phyloP scores from a whole-genome alignment of 2,113 vertebrate genomes.

The Asarcornis scutulata region DNA sequence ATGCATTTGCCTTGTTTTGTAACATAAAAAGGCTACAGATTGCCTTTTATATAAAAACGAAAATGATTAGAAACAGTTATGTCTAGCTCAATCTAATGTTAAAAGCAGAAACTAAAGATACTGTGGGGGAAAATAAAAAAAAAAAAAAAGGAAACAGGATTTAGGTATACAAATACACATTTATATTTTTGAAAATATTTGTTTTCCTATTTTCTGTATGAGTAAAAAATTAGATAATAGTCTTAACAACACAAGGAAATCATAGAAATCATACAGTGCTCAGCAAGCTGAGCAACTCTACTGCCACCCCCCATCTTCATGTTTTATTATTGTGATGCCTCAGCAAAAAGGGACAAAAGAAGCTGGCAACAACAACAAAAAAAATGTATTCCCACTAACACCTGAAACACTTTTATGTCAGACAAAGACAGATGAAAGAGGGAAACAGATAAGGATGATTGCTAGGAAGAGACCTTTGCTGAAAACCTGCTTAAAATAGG shows the following conservation, averaged over 20 bases:
- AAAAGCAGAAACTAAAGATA: not conserved
- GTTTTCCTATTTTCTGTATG: not conserved
- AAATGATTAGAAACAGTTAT: not conserved
- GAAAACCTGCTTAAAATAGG: conserved; percentile 16
- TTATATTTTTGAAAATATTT: not conserved
- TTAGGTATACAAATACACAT: not conserved
- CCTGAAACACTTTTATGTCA: not conserved
- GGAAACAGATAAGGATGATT: not conserved
- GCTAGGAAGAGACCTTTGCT: not conserved
- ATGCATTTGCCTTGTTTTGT: not conserved
- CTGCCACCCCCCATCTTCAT: not conserved
- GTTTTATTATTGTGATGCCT: not conserved
- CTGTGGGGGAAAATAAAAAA: not conserved
- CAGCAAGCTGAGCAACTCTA: not conserved
- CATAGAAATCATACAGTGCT: not conserved
- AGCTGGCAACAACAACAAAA: not conserved
- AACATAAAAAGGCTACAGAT: not conserved
- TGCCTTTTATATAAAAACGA: not conserved
- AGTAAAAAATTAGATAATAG: not conserved
- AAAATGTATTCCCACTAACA: not conserved
- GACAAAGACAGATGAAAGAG: not conserved
- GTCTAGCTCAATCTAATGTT: not conserved
- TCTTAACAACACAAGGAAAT: not conserved
- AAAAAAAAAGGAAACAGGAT: not conserved
- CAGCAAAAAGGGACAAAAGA: not conserved